phyloP scores from a whole-genome alignment of 1,140 invertebrate species.

The Hyphantria cunea region DNA sequence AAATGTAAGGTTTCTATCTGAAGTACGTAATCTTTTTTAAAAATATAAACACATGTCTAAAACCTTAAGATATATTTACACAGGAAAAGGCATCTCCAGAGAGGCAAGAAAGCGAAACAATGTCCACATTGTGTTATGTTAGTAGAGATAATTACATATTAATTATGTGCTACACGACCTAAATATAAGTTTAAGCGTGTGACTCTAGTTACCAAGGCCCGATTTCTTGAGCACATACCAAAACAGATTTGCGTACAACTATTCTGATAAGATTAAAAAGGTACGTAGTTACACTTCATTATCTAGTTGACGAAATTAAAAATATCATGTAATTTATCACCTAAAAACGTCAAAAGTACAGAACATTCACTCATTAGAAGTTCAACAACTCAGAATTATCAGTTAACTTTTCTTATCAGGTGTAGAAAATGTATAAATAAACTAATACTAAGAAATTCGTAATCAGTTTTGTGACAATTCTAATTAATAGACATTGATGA shows the following conservation, averaged over 20 bases:
- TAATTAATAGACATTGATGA: no score
- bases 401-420: no score
- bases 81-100: conserved; percentile 5
- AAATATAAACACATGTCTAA: conserved; percentile 5
- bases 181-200: conserved; percentile 26
- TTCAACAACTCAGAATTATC: no score
- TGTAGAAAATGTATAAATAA: no score
- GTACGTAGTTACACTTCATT: conserved; percentile 1
- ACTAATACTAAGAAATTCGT: no score
- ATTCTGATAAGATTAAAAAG: conserved; percentile 16
- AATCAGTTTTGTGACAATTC: no score
- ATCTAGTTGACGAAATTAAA: conserved; percentile 5
- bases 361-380: no score
- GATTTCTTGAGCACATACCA: conserved; percentile 18
- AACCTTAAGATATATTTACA: conserved; percentile 1
- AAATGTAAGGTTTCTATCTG: no score
- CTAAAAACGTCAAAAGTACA: no score
- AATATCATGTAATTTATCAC: no score
- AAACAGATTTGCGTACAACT: conserved; percentile 18
- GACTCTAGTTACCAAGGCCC: conserved; percentile 17
- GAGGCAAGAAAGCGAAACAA: conserved; percentile 51
- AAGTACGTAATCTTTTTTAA: no score
- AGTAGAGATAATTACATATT: conserved; percentile 25
- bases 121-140: conserved; percentile 35
- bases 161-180: conserved; percentile 34